Conservation (phyloP, 2,797 vertebrate species). For the Emydoidea blandingii region DNA sequence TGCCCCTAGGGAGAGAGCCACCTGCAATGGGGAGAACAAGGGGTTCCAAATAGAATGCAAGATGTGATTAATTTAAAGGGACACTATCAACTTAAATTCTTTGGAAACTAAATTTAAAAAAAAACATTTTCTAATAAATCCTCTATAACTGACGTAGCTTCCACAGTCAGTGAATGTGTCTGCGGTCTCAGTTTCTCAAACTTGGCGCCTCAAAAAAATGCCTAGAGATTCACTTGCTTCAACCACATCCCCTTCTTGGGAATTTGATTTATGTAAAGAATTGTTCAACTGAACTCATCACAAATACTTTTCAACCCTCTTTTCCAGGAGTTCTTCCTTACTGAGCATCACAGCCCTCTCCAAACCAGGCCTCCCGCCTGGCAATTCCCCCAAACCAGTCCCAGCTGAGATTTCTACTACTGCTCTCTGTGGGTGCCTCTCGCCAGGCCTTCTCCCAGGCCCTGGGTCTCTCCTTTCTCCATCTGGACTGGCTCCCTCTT, state of each 20-base stretch:
- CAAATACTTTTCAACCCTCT: background rate
- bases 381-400: background rate
- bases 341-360: background rate
- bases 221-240: fast-evolving
- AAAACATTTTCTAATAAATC: background rate
- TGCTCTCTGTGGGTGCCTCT: background rate
- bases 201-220: background rate
- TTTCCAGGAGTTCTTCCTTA: background rate
- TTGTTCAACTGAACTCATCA: background rate
- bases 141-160: background rate
- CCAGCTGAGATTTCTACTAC: background rate
- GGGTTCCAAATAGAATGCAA: background rate
- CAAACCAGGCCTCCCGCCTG: background rate
- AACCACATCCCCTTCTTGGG: background rate
- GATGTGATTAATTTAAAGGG: background rate
- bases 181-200: background rate
- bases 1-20: background rate
- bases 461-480: background rate
- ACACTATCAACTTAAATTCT: background rate
- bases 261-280: background rate
- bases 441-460: background rate
- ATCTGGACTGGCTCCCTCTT: background rate
- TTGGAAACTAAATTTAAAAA: background rate
- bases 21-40: background rate
- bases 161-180: background rate